Conservation (phyloP, 2,797 vertebrate genomes). For the Sitta carolinensis region DNA sequence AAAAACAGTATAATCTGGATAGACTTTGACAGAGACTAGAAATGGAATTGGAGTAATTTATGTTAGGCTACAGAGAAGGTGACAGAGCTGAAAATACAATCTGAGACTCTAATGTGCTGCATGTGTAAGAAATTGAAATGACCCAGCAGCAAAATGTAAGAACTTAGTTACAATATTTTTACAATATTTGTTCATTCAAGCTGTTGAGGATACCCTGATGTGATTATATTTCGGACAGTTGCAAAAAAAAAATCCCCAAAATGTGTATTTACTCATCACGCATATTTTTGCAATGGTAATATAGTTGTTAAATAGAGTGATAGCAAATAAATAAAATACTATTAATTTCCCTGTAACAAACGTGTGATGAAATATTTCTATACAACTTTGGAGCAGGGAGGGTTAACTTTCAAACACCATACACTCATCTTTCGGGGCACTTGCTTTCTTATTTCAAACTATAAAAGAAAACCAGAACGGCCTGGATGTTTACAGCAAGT, state of each 20-base stretch:
- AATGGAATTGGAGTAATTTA: not conserved
- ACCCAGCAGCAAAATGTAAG: not conserved
- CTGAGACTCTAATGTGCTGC: not conserved
- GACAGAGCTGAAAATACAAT: not conserved
- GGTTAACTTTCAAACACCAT: not conserved
- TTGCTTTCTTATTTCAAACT: not conserved
- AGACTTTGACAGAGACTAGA: not conserved
- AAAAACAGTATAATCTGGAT: not conserved
- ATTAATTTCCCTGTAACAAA: not conserved
- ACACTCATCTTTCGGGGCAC: not conserved
- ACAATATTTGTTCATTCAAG: not conserved
- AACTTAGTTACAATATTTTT: not conserved
- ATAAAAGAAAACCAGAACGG: not conserved
- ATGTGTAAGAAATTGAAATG: not conserved
- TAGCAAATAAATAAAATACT: not conserved
- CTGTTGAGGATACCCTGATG: not conserved
- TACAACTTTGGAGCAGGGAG: not conserved
- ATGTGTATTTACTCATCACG: not conserved
- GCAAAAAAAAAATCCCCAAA: rapidly evolving
- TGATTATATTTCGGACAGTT: not conserved
- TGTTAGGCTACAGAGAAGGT: not conserved
- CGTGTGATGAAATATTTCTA: not conserved
- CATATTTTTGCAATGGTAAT: not conserved
- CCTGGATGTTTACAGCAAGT: no score
- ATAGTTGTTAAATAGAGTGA: not conserved